These are phyloP conservation scores for Charadrius vociferus DNA, from an alignment of 2,113 vertebrate genomes.

Conservation along the genomic window DNA sequence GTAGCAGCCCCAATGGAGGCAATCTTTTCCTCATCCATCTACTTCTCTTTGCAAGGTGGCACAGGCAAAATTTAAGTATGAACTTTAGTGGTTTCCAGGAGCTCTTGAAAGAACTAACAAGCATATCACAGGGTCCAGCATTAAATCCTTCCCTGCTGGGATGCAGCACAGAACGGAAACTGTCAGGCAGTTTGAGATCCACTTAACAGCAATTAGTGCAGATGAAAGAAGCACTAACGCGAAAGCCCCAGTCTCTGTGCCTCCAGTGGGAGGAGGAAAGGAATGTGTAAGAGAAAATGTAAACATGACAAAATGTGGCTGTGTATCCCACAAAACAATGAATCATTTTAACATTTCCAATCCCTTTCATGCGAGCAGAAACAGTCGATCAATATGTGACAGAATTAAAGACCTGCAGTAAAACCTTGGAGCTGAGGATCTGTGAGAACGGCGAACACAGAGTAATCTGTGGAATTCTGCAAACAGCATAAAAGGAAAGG, in stretches of 20 bases:
- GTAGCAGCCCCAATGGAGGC: background rate
- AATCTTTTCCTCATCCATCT: background rate
- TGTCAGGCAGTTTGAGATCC: slow-evolving; percentile 53
- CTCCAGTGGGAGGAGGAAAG: slow-evolving; percentile 22
- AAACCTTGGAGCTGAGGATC: background rate
- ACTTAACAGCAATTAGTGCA: slow-evolving; percentile 56
- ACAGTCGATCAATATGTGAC: slow-evolving; percentile 4
- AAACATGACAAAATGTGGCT: slow-evolving; percentile 14
- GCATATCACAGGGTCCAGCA: slow-evolving; percentile 20
- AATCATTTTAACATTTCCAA: slow-evolving; percentile 23
- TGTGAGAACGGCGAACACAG: background rate
- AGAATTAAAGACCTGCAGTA: slow-evolving; percentile 31
- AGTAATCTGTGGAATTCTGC: background rate
- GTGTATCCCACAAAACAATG: slow-evolving; percentile 14
- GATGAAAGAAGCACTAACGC: slow-evolving; percentile 17
- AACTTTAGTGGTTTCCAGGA: slow-evolving; percentile 27
- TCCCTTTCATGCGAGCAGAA: slow-evolving; percentile 25
- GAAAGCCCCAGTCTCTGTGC: slow-evolving; percentile 1
- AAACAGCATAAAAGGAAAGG: background rate
- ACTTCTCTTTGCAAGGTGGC: background rate
- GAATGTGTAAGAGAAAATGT: slow-evolving; percentile 8
- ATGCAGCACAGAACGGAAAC: slow-evolving; percentile 44
- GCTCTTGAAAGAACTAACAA: slow-evolving; percentile 41
- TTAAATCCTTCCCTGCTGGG: slow-evolving; percentile 52
- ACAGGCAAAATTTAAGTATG: slow-evolving; percentile 10